phyloP scores from a whole-genome alignment of 2,797 vertebrate species.

The Potorous gilbertii region DNA sequence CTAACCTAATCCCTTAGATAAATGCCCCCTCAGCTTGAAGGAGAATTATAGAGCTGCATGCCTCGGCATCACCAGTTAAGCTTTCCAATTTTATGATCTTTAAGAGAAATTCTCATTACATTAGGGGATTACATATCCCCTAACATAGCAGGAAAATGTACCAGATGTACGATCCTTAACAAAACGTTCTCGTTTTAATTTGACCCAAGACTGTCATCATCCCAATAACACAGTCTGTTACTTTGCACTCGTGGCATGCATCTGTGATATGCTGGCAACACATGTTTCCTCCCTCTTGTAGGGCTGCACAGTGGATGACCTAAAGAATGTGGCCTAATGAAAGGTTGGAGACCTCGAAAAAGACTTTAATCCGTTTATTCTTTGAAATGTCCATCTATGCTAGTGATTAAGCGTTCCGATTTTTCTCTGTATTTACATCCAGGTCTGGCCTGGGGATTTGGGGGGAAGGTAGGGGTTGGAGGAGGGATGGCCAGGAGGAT shows the following conservation, averaged over 20 bases:
- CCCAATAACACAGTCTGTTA: not conserved
- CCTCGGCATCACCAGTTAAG: slow-evolving; percentile 56
- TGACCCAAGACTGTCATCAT: slow-evolving; percentile 67
- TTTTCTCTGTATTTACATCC: slow-evolving; percentile 16
- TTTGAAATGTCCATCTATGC: slow-evolving; percentile 38
- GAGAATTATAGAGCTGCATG: slow-evolving; percentile 33
- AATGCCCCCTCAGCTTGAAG: slow-evolving; percentile 11
- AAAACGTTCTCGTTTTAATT: slow-evolving; percentile 59
- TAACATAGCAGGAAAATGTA: slow-evolving; percentile 52
- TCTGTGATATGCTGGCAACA: slow-evolving; percentile 54
- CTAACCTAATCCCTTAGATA: slow-evolving; percentile 2
- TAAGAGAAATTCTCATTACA: slow-evolving; percentile 46
- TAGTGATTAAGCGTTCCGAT: slow-evolving; percentile 23
- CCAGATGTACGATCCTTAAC: slow-evolving; percentile 63
- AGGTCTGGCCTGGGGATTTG: not conserved
- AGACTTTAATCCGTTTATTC: not conserved
- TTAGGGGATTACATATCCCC: slow-evolving; percentile 42
- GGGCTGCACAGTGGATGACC: not conserved
- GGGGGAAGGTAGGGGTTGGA: not conserved
- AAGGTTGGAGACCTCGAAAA: not conserved
- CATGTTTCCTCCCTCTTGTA: slow-evolving; percentile 18
- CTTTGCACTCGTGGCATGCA: not conserved
- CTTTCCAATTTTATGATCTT: slow-evolving; percentile 43
- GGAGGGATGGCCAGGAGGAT: not conserved
- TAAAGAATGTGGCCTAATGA: not conserved